Evolutionary conservation across 2,797 vertebrate genomes (phyloP).

Genomic region (Dendrocincla fuliginosa): DNA sequence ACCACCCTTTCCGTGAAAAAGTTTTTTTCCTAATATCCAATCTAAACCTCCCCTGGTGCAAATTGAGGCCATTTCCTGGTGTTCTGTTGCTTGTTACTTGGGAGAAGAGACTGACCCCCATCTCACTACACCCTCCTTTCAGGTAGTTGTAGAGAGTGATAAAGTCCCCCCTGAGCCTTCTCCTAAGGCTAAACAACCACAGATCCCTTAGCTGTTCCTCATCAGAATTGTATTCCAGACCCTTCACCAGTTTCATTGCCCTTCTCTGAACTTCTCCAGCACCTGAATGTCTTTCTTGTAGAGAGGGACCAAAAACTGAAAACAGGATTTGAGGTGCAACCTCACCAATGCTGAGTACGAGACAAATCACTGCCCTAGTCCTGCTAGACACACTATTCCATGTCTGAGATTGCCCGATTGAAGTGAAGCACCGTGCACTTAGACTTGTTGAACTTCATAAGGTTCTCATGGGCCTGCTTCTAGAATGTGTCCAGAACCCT

Average conservation of each 20-base stretch:
- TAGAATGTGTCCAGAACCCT: not conserved
- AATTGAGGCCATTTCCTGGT: not conserved
- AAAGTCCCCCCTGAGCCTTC: not conserved
- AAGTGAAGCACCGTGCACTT: not conserved
- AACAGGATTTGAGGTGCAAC: not conserved
- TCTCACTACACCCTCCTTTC: not conserved
- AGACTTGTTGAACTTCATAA: not conserved
- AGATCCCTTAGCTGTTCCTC: no score
- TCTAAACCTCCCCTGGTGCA: not conserved
- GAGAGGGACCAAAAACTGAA: not conserved
- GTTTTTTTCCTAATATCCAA: not conserved
- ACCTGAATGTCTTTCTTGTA: not conserved
- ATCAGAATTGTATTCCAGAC: not conserved
- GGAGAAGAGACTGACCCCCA: not conserved
- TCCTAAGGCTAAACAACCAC: no score
- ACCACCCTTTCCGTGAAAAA: not conserved
- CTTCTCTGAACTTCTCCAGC: not conserved
- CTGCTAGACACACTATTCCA: not conserved
- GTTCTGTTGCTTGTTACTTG: not conserved
- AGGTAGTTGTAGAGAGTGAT: not conserved
- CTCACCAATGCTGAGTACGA: not conserved
- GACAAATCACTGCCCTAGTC: not conserved
- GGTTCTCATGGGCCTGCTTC: not conserved
- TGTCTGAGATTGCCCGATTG: not conserved
- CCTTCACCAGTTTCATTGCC: not conserved